Conservation (phyloP, 2,888 invertebrate species). For the Cyaniris semiargus region DNA sequence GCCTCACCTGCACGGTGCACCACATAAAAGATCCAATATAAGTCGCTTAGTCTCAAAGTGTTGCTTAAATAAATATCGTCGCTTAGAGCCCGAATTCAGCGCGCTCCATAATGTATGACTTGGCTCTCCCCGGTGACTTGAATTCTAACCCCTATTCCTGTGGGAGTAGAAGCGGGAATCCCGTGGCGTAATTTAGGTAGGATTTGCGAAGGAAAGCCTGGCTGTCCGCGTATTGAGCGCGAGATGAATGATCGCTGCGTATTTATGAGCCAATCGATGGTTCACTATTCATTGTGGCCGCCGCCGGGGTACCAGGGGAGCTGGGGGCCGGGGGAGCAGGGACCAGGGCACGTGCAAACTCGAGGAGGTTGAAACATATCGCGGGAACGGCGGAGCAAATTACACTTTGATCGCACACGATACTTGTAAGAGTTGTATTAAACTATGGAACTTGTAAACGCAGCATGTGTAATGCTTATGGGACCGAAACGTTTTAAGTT, state of each 20-base stretch:
- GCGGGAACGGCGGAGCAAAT: not conserved
- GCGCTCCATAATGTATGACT: constrained; percentile 26
- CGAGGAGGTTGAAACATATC: not conserved
- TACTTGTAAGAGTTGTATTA: not conserved
- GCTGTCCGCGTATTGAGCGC: not conserved
- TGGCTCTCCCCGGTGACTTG: not conserved
- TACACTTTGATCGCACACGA: not conserved
- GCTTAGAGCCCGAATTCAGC: constrained; percentile 12
- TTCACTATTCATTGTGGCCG: constrained; percentile 23
- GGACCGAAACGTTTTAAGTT: not conserved
- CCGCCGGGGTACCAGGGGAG: not conserved
- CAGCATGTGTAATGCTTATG: not conserved
- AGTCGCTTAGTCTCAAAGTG: constrained; percentile 21
- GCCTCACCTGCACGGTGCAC: constrained; percentile 19
- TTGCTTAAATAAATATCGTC: constrained; percentile 27
- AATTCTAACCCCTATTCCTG: not conserved
- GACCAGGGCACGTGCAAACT: not conserved
- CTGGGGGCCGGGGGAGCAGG: not conserved
- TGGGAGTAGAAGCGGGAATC: not conserved
- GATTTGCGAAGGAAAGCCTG: constrained; percentile 9
- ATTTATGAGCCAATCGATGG: constrained; percentile 29
- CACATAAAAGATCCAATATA: constrained; percentile 14
- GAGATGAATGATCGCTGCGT: constrained; percentile 28
- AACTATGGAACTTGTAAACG: not conserved
- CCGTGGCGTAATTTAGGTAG: not conserved